Base-by-base conservation (phyloP, 1,140 invertebrate species). In the Dendroctonus valens region DNA sequence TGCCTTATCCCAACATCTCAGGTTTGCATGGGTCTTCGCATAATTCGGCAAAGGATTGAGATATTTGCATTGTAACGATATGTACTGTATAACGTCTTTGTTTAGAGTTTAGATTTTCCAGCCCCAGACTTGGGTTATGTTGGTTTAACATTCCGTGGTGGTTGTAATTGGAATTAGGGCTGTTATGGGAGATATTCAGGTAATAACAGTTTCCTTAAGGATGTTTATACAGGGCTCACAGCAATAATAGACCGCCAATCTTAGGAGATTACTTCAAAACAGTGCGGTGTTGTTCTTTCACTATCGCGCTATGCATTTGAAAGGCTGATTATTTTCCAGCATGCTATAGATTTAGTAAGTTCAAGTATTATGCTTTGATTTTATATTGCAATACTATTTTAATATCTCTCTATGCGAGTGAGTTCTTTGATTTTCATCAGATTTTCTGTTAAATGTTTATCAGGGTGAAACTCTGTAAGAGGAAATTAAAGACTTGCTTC, bases 181-280 rank as follows among this genome's bases (percentile, higher is more conserved):
- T 50, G 69, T 70, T 68, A 68, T 62, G 69, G 68, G 69, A 70
- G 65, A 70, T 70, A 67, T 70, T 70, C 69, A 70, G 69, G 69
- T 70, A 70, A 70, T 70, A 64, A 66, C 59, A 64, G 69, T 70
- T 70, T 70, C 69, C 69, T 70, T 70, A 68, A 68, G 69, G 69
- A 67, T 70, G 69, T 70, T 70, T 62, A 68, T 65, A 50, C 41
- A 68, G 46, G 40, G 59, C 44, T 58, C 52, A 44, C 11, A 51
- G 59, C 59, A 68, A 68, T 68, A 68, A 68, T 68, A 68, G 59
- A 67, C n/a, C 41, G 42, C 57, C 65, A 68, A 63, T 68, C 66
- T 68, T 68, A 59, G 66, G 59, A 68, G 59, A 68, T 68, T 68
- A 68, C 59, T 68, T 68, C 66, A 62, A 68, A 68, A 68, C 66